These are phyloP conservation scores for Larimichthys crocea DNA, from an alignment of 2,113 vertebrate species.

Conservation along the genomic window DNA sequence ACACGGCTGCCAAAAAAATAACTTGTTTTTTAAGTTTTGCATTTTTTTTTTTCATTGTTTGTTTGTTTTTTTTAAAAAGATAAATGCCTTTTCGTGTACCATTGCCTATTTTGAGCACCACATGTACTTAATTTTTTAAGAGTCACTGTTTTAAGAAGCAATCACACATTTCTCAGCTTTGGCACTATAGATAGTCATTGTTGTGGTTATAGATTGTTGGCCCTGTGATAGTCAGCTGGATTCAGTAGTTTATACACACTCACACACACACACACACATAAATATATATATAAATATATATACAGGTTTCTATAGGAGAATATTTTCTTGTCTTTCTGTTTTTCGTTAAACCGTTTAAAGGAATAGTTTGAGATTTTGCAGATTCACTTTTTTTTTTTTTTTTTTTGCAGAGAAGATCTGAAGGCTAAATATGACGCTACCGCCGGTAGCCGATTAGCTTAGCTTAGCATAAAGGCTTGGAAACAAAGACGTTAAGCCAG, in stretches of 20 bases:
- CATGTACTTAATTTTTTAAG: slow-evolving; percentile 77
- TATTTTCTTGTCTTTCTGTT: slow-evolving; percentile 20
- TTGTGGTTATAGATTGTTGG: slow-evolving; percentile 29
- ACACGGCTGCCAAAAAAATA: slow-evolving; percentile 51
- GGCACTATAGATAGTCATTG: slow-evolving; percentile 21
- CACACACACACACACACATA: not conserved
- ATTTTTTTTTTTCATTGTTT: slow-evolving; percentile 32
- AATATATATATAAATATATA: not conserved
- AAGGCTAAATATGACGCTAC: slow-evolving; percentile 11
- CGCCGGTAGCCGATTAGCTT: not conserved
- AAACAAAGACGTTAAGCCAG: not conserved
- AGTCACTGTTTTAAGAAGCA: slow-evolving; percentile 64
- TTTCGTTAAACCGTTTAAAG: slow-evolving; percentile 13
- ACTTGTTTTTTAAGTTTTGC: slow-evolving; percentile 33
- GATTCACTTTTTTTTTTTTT: not conserved
- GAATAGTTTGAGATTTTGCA: slow-evolving; percentile 13
- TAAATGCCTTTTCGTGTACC: slow-evolving; percentile 68
- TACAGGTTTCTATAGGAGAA: slow-evolving; percentile 10
- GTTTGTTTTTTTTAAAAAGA: slow-evolving; percentile 35
- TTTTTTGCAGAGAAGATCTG: not conserved
- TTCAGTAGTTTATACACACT: slow-evolving; percentile 39
- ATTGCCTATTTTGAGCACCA: slow-evolving; percentile 73
- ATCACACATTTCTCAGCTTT: slow-evolving; percentile 52
- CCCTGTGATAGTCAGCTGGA: slow-evolving; percentile 33
- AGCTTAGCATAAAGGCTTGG: not conserved